Base-by-base conservation (phyloP, 1,140 invertebrate species). In the Drosophila bocki region DNA sequence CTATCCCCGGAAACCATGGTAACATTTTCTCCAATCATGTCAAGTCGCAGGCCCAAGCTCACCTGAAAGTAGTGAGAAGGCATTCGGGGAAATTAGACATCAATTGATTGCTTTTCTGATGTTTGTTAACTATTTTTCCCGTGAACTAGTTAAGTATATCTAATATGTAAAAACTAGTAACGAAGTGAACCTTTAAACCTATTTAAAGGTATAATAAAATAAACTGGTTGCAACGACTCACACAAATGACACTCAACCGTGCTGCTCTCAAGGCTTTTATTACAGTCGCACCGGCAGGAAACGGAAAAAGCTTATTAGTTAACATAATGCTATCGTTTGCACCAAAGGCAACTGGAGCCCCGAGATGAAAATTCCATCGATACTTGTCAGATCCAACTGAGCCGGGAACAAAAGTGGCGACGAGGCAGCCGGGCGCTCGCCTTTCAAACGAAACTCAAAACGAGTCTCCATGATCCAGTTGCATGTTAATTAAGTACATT, bases 401-500 rank as follows among this genome's bases (percentile, higher is more conserved):
- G 65, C 29, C 32, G 63, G 58, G 62, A 44, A 69, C 65, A 59
- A 71, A 72, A 72, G 69, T 51, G 63, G 48, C 47, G 57, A 39
- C 56, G 58, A 41, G 35, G 48, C 63, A 51, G 67, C 68, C 41
- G 41, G 44, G 13, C 45, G 41, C 63, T 78, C 56, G 56, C 56
- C 56, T 78, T 78, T 78, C 50, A 78, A 78, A 78, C 63, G 75
- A 61, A 78, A 78, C 57, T 78, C 75, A 78, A 78, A 78, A 56
- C 75, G 42, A 70, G 57, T 69, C 75, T 69, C 42, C 74, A 58
- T 78, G 57, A 78, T 78, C 75, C 76, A 78, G 75, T 78, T 78
- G 64, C 76, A 56, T 78, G 76, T 78, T 78, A 78, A 78, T 78
- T 78, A 78, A 78, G 75, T 54, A 58, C 56, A 78, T 78, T 78